Conservation (phyloP, 2,113 vertebrate genomes). For the Cacatua alba region DNA sequence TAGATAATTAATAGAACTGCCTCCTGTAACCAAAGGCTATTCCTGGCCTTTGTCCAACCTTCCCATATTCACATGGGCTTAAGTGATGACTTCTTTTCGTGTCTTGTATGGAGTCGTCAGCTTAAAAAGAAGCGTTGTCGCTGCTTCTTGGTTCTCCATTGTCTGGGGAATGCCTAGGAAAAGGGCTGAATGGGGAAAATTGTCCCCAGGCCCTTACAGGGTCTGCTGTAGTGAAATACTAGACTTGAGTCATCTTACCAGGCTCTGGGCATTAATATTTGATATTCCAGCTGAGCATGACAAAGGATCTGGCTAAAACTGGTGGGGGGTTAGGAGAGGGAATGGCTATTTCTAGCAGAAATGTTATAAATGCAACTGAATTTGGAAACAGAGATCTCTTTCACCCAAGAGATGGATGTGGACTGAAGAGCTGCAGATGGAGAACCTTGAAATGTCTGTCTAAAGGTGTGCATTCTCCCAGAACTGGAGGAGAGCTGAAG, state of each 20-base stretch:
- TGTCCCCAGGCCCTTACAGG: not conserved
- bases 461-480: not conserved
- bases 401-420: not conserved
- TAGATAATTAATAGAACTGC: not conserved
- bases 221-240: not conserved
- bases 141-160: not conserved
- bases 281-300: slow-evolving; percentile 1
- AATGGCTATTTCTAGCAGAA: not conserved
- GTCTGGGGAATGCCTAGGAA: not conserved
- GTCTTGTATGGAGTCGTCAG: not conserved
- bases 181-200: not conserved
- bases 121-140: not conserved
- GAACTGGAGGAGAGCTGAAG: not conserved
- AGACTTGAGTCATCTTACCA: not conserved
- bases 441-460: not conserved
- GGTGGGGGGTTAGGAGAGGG: not conserved
- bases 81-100: not conserved
- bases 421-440: not conserved
- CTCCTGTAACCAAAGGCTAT: not conserved
- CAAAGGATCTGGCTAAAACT: slow-evolving; percentile 8
- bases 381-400: not conserved
- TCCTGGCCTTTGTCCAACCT: not conserved
- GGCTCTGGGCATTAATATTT: not conserved
- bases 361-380: not conserved
- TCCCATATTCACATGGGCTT: accelerated